phyloP scores from a whole-genome alignment of 1,140 invertebrate species.

The Drosophila kikkawai region DNA sequence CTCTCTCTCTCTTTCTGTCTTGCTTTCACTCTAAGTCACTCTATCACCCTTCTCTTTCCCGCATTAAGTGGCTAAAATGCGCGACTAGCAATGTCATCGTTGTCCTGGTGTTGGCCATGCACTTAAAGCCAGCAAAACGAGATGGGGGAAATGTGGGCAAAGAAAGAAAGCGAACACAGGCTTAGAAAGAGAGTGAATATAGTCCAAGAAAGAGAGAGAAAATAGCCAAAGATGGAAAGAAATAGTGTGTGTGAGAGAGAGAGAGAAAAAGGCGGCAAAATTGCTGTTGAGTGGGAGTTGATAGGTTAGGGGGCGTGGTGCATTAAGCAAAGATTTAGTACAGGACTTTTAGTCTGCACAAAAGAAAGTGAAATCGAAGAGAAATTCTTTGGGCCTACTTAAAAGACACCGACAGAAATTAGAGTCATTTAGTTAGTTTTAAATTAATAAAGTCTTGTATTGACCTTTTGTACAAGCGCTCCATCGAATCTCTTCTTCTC shows the following conservation, averaged over 20 bases:
- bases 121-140: slow-evolving; percentile 22
- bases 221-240: not conserved
- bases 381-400: not conserved
- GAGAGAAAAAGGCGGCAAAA: slow-evolving; percentile 1
- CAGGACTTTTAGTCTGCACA: slow-evolving; percentile 5
- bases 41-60: not conserved
- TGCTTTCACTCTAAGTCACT: not conserved
- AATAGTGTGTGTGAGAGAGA: not conserved
- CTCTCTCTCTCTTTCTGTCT: not conserved
- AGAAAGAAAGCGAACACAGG: not conserved
- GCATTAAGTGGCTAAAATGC: slow-evolving; percentile 44
- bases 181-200: not conserved
- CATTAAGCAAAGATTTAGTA: slow-evolving; percentile 38
- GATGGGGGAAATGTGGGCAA: not conserved
- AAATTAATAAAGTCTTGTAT: no score
- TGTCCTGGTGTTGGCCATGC: slow-evolving; percentile 40
- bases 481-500: not conserved
- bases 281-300: slow-evolving; percentile 22
- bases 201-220: not conserved
- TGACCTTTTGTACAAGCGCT: not conserved
- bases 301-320: slow-evolving; percentile 42
- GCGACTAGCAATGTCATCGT: slow-evolving; percentile 51
- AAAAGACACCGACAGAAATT: not conserved
- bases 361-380: slow-evolving; percentile 32
- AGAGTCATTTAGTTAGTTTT: no score